Evolutionary conservation across 1,140 invertebrate genomes (phyloP).

Genomic region (Sminthurides bifidus): DNA sequence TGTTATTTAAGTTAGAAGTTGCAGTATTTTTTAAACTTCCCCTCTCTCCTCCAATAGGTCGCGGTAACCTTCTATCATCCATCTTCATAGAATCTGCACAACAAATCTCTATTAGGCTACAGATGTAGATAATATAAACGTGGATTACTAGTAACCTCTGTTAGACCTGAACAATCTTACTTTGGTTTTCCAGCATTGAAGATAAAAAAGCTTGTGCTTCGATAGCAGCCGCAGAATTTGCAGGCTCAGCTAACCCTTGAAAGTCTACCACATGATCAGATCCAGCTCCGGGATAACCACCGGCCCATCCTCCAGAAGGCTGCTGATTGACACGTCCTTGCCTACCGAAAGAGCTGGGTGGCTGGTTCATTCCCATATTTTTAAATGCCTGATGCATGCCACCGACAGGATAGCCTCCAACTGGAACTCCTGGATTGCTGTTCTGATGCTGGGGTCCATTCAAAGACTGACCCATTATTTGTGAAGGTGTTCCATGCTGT

Average conservation of each 20-base stretch:
- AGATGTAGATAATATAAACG: neutral
- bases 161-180: conserved; percentile 19
- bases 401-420: neutral
- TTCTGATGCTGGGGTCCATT: neutral
- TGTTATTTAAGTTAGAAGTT: neutral
- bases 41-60: conserved; percentile 26
- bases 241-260: conserved; percentile 19
- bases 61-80: conserved; percentile 21
- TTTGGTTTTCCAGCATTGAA: conserved; percentile 26
- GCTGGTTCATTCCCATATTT: conserved; percentile 8
- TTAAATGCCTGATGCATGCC: conserved; percentile 11
- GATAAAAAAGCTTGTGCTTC: conserved; percentile 17
- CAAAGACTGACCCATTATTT: too few species aligned
- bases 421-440: neutral
- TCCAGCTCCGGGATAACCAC: neutral
- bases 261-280: conserved; percentile 14
- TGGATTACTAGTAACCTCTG: neutral
- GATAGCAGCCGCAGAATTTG: conserved; percentile 12
- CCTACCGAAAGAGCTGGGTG: neutral
- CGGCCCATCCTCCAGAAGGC: conserved; percentile 4
- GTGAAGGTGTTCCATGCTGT: too few species aligned
- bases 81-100: conserved; percentile 15
- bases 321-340: neutral
- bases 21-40: conserved; percentile 24
- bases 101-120: neutral